Conservation (phyloP, 2,113 vertebrate genomes). For the Mesocricetus auratus region DNA sequence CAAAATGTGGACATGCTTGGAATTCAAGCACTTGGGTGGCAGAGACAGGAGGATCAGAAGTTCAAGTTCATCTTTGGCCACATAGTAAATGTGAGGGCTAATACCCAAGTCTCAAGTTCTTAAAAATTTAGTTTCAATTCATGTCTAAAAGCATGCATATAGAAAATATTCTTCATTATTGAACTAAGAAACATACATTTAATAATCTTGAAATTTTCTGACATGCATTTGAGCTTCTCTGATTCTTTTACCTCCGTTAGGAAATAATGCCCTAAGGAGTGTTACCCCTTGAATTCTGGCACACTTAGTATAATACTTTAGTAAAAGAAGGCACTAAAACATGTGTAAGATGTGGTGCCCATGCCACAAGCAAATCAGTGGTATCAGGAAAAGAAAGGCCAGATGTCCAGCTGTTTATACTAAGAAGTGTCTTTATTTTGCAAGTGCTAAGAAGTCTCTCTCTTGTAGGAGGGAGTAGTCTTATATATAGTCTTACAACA, state of each 20-base stretch:
- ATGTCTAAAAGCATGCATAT: background rate
- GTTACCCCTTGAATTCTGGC: background rate
- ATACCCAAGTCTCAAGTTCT: background rate
- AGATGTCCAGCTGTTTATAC: too few relatives aligned
- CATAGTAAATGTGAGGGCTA: background rate
- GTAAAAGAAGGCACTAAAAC: background rate
- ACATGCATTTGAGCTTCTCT: background rate
- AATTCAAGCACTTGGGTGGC: background rate
- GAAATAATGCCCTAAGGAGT: background rate
- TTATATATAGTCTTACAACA: too few relatives aligned
- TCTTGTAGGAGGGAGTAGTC: too few relatives aligned
- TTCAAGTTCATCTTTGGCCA: background rate
- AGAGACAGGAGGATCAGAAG: background rate
- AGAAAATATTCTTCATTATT: background rate
- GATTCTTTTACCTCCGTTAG: background rate
- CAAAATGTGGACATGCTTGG: background rate
- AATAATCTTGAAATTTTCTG: background rate
- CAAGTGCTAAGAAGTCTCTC: too few relatives aligned
- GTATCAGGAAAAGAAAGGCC: too few relatives aligned
- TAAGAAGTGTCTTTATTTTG: too few relatives aligned
- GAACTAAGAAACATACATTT: background rate
- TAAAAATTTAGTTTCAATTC: background rate
- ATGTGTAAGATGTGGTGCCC: too few relatives aligned
- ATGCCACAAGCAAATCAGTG: too few relatives aligned
- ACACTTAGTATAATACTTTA: background rate